Percentiles rank a stretch among this genome's conserved stretches.
These are phyloP conservation scores for Chelonus formosanus DNA, from an alignment of 2,888 invertebrate genomes.

Conservation along the genomic window DNA sequence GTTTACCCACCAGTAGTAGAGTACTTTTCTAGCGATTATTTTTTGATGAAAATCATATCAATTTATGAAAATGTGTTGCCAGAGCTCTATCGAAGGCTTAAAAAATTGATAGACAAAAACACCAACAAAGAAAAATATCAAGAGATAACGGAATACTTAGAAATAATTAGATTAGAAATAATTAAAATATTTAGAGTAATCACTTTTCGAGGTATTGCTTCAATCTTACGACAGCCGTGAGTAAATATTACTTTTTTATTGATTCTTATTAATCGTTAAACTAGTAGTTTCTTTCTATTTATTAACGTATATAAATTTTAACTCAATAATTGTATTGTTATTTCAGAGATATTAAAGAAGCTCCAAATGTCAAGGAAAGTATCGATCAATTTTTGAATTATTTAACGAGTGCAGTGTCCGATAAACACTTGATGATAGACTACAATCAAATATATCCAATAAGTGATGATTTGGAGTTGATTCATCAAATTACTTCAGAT, in stretches of 20 bases:
- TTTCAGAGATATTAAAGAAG: conserved; percentile 46
- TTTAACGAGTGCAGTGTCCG: conserved; percentile 67
- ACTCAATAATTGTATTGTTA: conserved; percentile 42
- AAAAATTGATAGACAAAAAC: conserved; percentile 63
- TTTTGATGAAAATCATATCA: conserved; percentile 71
- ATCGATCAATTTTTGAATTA: conserved; percentile 65
- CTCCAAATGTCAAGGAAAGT: conserved; percentile 49
- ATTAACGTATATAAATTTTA: conserved; percentile 23
- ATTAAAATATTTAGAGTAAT: conserved; percentile 65
- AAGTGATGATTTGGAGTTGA: conserved; percentile 72
- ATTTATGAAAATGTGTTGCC: conserved; percentile 82
- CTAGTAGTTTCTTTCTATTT: no score
- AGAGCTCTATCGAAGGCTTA: conserved; percentile 73
- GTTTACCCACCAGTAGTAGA: conserved; percentile 70
- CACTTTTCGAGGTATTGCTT: conserved; percentile 59
- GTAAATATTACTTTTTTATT: conserved; percentile 9
- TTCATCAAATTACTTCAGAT: conserved; percentile 72
- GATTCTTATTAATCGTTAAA: conserved; percentile 8
- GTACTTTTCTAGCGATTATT: conserved; percentile 69
- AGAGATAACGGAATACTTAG: conserved; percentile 55
- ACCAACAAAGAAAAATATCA: no score
- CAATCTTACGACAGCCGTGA: conserved; percentile 61
- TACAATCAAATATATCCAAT: conserved; percentile 75
- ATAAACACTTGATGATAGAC: conserved; percentile 73
- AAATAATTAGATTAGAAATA: conserved; percentile 67